Evolutionary conservation across 2,888 invertebrate genomes (phyloP).

Genomic region (Argynnis bischoffii): DNA sequence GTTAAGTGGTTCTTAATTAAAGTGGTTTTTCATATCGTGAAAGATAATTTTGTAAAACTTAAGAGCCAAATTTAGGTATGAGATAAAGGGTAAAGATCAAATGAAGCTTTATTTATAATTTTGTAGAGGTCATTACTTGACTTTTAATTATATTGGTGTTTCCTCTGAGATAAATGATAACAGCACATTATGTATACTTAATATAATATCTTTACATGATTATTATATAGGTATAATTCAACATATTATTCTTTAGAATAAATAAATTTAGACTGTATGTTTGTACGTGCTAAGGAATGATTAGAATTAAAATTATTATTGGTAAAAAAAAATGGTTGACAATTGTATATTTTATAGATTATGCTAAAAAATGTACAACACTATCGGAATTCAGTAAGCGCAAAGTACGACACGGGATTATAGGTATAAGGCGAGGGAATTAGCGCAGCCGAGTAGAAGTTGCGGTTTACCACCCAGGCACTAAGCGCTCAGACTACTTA

Average conservation of each 20-base stretch:
- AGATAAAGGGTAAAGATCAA: conserved; percentile 22
- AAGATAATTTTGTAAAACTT: conserved; percentile 34
- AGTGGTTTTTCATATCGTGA: conserved; percentile 32
- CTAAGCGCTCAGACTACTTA: conserved; percentile 38
- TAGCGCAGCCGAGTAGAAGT: conserved; percentile 67
- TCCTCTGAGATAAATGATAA: neutral
- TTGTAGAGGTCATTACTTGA: conserved; percentile 1
- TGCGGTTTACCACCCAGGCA: conserved; percentile 74
- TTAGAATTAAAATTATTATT: too few relatives aligned
- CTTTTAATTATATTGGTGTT: neutral
- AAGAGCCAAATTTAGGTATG: conserved; percentile 32
- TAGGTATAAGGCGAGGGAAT: conserved; percentile 64
- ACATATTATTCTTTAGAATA: too few relatives aligned
- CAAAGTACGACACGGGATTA: conserved; percentile 55
- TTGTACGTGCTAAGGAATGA: too few relatives aligned
- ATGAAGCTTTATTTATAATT: conserved; percentile 2
- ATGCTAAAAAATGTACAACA: conserved; percentile 10
- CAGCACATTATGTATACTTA: too few relatives aligned
- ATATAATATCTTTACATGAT: too few relatives aligned
- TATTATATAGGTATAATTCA: too few relatives aligned
- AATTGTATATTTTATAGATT: conserved; percentile 3
- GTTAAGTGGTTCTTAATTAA: conserved; percentile 34
- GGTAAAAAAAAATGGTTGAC: neutral
- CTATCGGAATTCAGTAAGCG: conserved; percentile 32
- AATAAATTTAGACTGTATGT: too few relatives aligned